A percentile compares a stretch with the other conserved stretches of the same genome.
phyloP scores from a whole-genome alignment of 2,888 invertebrate species.

The Hirtodrosophila duncani region DNA sequence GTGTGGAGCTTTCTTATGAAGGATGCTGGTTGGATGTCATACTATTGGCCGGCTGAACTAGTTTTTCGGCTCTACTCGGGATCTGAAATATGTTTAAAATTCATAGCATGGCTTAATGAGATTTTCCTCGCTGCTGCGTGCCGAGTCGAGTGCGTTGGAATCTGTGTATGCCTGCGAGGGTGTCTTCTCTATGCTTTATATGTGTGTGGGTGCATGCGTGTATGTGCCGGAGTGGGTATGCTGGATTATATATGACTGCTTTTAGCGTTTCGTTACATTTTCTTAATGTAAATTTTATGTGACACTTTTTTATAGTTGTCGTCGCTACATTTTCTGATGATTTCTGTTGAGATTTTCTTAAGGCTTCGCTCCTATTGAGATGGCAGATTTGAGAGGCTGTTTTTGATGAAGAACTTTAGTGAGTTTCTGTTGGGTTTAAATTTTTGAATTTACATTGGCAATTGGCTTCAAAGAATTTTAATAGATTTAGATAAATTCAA shows the following conservation, averaged over 20 bases:
- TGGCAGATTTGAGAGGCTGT: no score
- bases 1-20: conserved; percentile 26
- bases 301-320: conserved; percentile 48
- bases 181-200: neutral
- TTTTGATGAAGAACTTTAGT: no score
- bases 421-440: no score
- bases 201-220: conserved; percentile 1
- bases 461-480: no score
- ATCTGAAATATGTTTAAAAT: conserved; percentile 65
- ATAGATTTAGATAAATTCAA: no score
- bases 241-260: conserved; percentile 52
- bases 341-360: conserved; percentile 21
- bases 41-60: conserved; percentile 61
- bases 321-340: conserved; percentile 6
- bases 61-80: conserved; percentile 41
- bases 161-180: conserved; percentile 1
- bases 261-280: conserved; percentile 41
- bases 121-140: conserved; percentile 47
- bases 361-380: no score
- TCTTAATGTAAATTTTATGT: conserved; percentile 54
- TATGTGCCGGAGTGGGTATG: conserved; percentile 1
- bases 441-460: no score
- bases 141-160: conserved; percentile 28
- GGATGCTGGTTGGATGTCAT: conserved; percentile 43
- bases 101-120: conserved; percentile 68